Evolutionary conservation across 2,888 invertebrate genomes (phyloP), one percentile per base, ranked within the genome.

Genomic region (Drosophila multiciliata): DNA sequence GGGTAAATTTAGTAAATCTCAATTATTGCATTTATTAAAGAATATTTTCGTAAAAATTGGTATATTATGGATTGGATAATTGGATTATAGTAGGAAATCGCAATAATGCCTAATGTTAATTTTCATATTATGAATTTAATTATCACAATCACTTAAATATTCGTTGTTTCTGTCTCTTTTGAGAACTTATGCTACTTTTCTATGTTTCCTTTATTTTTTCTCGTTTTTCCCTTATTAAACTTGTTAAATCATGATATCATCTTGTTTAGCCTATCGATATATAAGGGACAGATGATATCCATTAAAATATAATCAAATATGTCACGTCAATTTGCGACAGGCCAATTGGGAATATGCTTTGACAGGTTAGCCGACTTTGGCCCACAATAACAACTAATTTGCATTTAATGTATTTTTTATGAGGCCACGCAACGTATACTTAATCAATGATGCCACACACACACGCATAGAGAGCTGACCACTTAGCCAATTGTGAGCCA

Each of bases 351-450:
- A 40, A 66, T 35, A 55, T 55, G 66, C 29, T 50, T 40, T 50
- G 66, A 59, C 66, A 68, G 57, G 54, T 52, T 54, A 69, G 58
- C 48, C 42, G 17, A 38, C 29, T 29, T 49, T 52, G 32, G 62
- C 26, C 38, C 36, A 48, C 61, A 65, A 62, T 58, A 53, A 42
- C 65, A 75, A 53, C 75, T 75, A 79, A 73, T 62, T 63, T 66
- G 32, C 61, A 66, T 80, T 66, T 75, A 63, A 70, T 77, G 62
- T 57, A 48, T 76, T 66, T 75, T 70, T 80, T 66, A 80, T 80
- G 66, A 66, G 80, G 32, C 26, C 66, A 50, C 20, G 26, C 55
- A 33, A n/a, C 50, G 71, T 60, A 45, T 29, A 63, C 65, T 66
- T 80, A 80, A 75, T 80, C 76, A 75, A 75, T 38, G 57, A 62